Evolutionary conservation across 2,113 vertebrate genomes (phyloP).

Genomic region (Rhinogobius similis): DNA sequence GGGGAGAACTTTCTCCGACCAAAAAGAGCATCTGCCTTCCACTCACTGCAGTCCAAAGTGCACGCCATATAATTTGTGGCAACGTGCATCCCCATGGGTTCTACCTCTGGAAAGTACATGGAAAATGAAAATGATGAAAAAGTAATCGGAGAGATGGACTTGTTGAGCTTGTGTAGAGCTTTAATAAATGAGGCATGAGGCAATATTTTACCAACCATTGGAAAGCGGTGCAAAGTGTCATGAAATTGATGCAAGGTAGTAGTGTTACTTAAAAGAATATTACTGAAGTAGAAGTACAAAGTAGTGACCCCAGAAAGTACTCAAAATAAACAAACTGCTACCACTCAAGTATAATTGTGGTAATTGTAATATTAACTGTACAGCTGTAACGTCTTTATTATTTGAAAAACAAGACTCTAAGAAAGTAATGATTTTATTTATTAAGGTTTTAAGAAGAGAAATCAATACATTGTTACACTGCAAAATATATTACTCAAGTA

Average conservation of each 20-base stretch:
- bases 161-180: not conserved
- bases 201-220: not conserved
- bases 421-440: no score
- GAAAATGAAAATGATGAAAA: conserved; percentile 10
- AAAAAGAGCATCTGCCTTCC: conserved; percentile 12
- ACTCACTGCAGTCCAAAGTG: not conserved
- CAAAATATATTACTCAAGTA: no score
- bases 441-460: no score
- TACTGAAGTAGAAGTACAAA: no score
- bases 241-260: no score
- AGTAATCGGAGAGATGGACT: not conserved
- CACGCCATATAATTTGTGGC: conserved; percentile 7
- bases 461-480: no score
- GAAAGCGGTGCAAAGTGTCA: not conserved
- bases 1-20: not conserved
- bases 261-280: no score
- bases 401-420: not conserved
- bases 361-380: no score
- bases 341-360: no score
- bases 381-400: not conserved
- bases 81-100: not conserved
- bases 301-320: no score
- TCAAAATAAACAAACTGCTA: no score
- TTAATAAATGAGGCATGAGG: conserved; percentile 5
- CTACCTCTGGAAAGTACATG: not conserved